Evolutionary conservation across 1,140 invertebrate genomes (phyloP).

Genomic region (Hyposmocoma kahamanoa): DNA sequence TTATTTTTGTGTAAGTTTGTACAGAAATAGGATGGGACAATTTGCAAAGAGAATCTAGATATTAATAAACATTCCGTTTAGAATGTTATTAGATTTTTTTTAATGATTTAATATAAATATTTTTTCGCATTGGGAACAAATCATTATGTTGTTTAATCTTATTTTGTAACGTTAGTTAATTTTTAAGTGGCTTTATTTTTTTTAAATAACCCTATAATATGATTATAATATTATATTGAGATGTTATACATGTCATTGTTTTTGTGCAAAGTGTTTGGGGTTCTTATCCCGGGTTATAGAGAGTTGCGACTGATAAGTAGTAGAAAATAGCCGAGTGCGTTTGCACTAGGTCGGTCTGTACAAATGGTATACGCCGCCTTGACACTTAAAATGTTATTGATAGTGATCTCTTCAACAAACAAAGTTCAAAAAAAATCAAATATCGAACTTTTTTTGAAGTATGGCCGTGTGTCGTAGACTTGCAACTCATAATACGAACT

Average conservation of each 20-base stretch:
- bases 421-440: too few relatives aligned
- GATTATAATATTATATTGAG: constrained; percentile 68
- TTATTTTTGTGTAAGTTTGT: constrained; percentile 70
- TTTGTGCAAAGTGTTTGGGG: constrained; percentile 65
- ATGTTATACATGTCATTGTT: constrained; percentile 71
- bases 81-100: constrained; percentile 72
- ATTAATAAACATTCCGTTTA: constrained; percentile 70
- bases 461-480: too few relatives aligned
- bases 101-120: constrained; percentile 63
- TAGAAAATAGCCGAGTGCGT: constrained; percentile 47
- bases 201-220: constrained; percentile 61
- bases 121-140: constrained; percentile 71
- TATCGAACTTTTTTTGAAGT: too few relatives aligned
- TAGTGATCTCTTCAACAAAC: constrained; percentile 45
- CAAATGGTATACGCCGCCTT: constrained; percentile 68
- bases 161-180: constrained; percentile 72
- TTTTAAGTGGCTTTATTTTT: constrained; percentile 71
- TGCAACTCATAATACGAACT: too few relatives aligned
- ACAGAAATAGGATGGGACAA: constrained; percentile 71
- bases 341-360: constrained; percentile 51
- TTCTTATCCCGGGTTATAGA: constrained; percentile 52
- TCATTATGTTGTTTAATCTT: constrained; percentile 73
- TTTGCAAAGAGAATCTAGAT: constrained; percentile 73
- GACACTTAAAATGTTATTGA: constrained; percentile 57
- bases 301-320: constrained; percentile 69